Evolutionary conservation across 1,140 invertebrate genomes (phyloP), one percentile per base, ranked within the genome.

Genomic region (Zeugodacus cucurbitae): DNA sequence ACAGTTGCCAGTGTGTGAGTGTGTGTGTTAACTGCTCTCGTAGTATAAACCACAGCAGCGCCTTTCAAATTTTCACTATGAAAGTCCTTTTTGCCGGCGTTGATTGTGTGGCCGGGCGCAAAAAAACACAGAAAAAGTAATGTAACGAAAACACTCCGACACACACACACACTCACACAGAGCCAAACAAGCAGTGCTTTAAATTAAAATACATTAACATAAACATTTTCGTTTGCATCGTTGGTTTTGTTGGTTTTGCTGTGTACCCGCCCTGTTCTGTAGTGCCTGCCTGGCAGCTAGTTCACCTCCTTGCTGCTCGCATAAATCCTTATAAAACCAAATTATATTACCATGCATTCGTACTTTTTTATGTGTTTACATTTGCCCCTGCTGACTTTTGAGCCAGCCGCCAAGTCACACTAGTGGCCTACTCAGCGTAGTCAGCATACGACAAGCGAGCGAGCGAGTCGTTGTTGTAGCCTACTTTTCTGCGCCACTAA

Each of bases 191-290:
- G 14, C 48, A 4, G 48, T 54, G 11, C 48, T 82, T 82, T 82
- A 82, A 82, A 82, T 82, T 82, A 82, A 54, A 54, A 82, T 82
- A 82, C 74, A 82, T 82, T 82, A 82, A 48, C 41, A 82, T 82
- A 82, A 82, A 44, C 37, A 82, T 82, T 82, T 82, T 48, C n/a
- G 41, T 37, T 48, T 82, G 74, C 41, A n/a, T 48, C 74, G 74
- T 48, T 48, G 41, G 70, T 78, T 78, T 41, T 78, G 74, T 48
- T 48, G 41, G 70, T 78, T 78, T 41, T 78, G 10, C 20, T 82
- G 10, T 11, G 22, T 54, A 82, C 70, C 70, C 41, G 34, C 20
- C 14, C 7, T 64, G 54, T 10, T 26, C 26, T 29, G 59, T 26
- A 5, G 59, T 29, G 20, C 8, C 57, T 22, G 20, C 8, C 58